Evolutionary conservation across 2,113 vertebrate genomes (phyloP), one percentile per base, ranked within the genome.

Genomic region (Parotia lawesii): DNA sequence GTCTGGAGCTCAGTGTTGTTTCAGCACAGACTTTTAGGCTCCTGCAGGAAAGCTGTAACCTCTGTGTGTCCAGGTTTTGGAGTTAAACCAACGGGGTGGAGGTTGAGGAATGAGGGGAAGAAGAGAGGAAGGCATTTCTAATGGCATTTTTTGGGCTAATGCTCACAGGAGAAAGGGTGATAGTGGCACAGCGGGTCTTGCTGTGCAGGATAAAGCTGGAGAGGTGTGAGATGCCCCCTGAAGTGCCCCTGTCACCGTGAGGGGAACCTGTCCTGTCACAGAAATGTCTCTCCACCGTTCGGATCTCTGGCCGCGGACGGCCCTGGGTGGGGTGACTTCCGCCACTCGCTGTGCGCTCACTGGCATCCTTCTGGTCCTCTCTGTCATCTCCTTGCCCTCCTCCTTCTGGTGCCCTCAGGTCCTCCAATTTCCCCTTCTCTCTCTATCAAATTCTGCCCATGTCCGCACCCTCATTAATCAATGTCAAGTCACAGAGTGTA

Each of bases 401-500:
- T 98, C 97, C 97, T 97, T 96, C 78, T 93, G 96, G 97, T 98
- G 98, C 98, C 98, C 98, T 98, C 96, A 96, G 98, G 97, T 98
- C 98, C 97, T 98, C 98, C 81, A 94, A 96, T 97, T 96, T 97
- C 97, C 98, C 98, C 97, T 97, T 96, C 96, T 97, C 97, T 96
- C 97, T 98, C 98, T 90, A 96, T 98, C 97, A 97, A 97, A 98
- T 98, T 99, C 98, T 98, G 97, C 97, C 98, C 98, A 98, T 98
- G 98, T 98, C 98, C 96, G 96, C 98, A 97, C 97, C 97, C 98
- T 98, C 98, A 98, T 99, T 98, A 99, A 99, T 99, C 98, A 99
- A 98, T 96, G 98, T 99, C 98, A 98, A 95, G 97, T 97, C 96
- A 73, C 96, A 89, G 97, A 97, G 96, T 96, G 96, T 95, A 97